Conservation (phyloP, 2,888 invertebrate genomes). For the Herminia tarsipennalis region DNA sequence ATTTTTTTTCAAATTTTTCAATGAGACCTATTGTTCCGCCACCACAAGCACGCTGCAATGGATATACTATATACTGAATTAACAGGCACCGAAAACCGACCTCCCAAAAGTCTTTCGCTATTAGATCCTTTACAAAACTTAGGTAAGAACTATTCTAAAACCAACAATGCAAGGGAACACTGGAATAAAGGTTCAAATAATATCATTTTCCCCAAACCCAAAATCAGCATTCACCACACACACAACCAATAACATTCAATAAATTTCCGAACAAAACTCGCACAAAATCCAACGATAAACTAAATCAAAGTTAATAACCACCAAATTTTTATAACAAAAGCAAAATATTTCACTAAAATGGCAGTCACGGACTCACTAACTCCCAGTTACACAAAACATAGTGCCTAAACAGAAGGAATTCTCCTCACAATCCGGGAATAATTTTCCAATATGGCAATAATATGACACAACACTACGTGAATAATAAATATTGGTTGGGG, state of each 20-base stretch:
- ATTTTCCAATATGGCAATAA: conserved; percentile 80
- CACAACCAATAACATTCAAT: conserved; percentile 31
- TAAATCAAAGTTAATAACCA: conserved; percentile 42
- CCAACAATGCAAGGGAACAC: too few relatives aligned
- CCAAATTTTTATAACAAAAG: conserved; percentile 18
- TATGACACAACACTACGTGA: conserved; percentile 81
- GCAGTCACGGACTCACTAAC: conserved; percentile 45
- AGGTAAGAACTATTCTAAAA: too few relatives aligned
- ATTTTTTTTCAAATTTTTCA: too few relatives aligned
- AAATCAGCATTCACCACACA: conserved; percentile 15
- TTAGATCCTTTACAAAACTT: too few relatives aligned
- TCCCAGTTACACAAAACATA: conserved; percentile 47
- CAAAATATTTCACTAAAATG: conserved; percentile 37
- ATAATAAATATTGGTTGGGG: conserved; percentile 78
- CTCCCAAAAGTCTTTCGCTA: too few relatives aligned
- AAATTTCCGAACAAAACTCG: conserved; percentile 31
- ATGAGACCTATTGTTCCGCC: too few relatives aligned
- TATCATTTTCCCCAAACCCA: not conserved
- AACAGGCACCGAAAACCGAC: too few relatives aligned
- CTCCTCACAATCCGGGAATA: conserved; percentile 75
- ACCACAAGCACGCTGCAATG: too few relatives aligned
- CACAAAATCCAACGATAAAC: conserved; percentile 33
- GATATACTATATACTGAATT: too few relatives aligned
- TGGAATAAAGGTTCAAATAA: too few relatives aligned
- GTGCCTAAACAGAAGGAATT: conserved; percentile 50